phyloP scores from a whole-genome alignment of 2,797 vertebrate species.

The Natrix natrix region DNA sequence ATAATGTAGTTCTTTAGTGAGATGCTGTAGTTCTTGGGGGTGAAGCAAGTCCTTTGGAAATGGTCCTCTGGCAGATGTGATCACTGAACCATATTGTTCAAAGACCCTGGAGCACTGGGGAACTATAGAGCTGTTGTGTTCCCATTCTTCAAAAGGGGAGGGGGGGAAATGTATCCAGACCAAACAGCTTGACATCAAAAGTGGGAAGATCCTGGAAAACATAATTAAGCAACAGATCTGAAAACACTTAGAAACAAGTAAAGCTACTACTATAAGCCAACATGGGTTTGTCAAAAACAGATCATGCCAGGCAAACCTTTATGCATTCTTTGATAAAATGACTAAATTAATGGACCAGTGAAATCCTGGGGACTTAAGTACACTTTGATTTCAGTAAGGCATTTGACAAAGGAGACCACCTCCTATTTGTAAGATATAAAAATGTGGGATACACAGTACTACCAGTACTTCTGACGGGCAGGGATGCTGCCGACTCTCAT shows the following conservation, averaged over 20 bases:
- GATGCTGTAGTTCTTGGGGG: too few species aligned
- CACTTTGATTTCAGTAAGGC: too few species aligned
- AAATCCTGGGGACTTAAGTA: too few species aligned
- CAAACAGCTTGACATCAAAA: neutral
- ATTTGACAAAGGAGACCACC: neutral
- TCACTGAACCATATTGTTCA: neutral
- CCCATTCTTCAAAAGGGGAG: neutral
- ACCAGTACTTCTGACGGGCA: too few species aligned
- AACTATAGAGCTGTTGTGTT: neutral
- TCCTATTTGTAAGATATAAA: neutral
- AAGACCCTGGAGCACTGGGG: neutral
- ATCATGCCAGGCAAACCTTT: too few species aligned
- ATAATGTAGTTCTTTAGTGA: too few species aligned
- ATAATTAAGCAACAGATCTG: neutral
- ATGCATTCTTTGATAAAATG: too few species aligned
- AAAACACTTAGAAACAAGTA: neutral
- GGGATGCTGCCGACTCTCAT: too few species aligned
- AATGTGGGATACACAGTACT: neutral
- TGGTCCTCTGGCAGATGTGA: neutral
- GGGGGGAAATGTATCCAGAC: neutral
- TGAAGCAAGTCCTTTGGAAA: neutral
- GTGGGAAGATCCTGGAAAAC: neutral
- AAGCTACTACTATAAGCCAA: neutral
- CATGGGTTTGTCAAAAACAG: neutral
- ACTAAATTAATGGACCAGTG: too few species aligned